A percentile compares a stretch with the other conserved stretches of the same genome.
Conservation (phyloP, 2,113 vertebrate genomes). For the Stictonetta naevosa region DNA sequence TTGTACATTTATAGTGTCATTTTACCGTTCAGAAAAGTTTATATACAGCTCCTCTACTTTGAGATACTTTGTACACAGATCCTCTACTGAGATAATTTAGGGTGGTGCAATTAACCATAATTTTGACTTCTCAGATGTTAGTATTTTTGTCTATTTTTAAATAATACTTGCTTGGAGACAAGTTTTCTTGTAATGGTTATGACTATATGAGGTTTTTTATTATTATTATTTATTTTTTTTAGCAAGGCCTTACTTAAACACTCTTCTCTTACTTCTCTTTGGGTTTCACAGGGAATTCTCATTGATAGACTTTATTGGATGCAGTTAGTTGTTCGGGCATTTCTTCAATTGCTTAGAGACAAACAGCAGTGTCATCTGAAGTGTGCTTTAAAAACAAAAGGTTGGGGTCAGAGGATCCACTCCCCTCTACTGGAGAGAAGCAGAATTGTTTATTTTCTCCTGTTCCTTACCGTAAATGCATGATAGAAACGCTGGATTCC, state of each 20-base stretch:
- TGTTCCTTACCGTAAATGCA: background rate
- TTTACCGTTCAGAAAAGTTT: background rate
- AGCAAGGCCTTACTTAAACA: background rate
- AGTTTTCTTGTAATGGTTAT: background rate
- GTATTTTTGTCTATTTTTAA: background rate
- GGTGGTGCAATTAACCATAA: background rate
- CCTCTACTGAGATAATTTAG: background rate
- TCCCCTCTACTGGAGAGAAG: conserved; percentile 48
- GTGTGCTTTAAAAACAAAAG: background rate
- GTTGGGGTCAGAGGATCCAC: background rate
- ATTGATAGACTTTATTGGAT: background rate
- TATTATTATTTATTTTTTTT: background rate
- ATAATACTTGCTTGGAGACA: background rate
- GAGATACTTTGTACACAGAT: background rate
- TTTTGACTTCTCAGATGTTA: background rate
- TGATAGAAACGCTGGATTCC: background rate
- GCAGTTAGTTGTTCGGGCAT: background rate
- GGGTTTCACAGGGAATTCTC: background rate
- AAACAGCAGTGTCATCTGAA: conserved; percentile 15
- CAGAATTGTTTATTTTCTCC: conserved; percentile 13
- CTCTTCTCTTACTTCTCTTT: background rate
- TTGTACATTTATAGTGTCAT: background rate
- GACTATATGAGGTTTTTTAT: background rate
- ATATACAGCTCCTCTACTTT: background rate
- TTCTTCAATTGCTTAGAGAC: conserved; percentile 39